Conservation (phyloP, 2,888 invertebrate genomes). For the Dendrolimus houi region DNA sequence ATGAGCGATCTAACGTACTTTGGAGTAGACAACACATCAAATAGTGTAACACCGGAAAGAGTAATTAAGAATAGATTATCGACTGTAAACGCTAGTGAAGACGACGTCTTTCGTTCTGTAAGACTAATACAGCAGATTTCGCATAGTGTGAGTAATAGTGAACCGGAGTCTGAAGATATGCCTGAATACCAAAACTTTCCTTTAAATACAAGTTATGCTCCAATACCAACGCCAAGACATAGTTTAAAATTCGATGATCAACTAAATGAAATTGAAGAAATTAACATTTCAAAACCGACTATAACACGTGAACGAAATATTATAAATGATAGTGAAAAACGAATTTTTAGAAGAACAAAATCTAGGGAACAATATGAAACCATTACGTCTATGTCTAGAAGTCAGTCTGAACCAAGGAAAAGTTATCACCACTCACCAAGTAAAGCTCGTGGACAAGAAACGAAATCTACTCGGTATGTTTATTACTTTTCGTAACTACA, state of each 20-base stretch:
- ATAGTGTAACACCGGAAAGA: conserved; percentile 14
- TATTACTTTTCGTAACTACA: background rate
- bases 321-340: conserved; percentile 13
- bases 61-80: conserved; percentile 13
- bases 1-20: conserved; percentile 79
- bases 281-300: conserved; percentile 40
- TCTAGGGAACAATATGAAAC: conserved; percentile 33
- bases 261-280: conserved; percentile 28
- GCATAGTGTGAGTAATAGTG: conserved; percentile 59
- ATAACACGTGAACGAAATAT: conserved; percentile 37
- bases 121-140: conserved; percentile 56
- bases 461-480: conserved; percentile 23
- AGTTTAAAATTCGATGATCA: conserved; percentile 42
- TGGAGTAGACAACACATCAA: conserved; percentile 44
- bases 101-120: conserved; percentile 57
- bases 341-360: conserved; percentile 33
- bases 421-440: conserved; percentile 22
- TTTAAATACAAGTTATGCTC: conserved; percentile 37
- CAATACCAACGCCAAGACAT: conserved; percentile 49
- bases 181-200: conserved; percentile 61
- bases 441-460: conserved; percentile 17
- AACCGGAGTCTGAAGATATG: conserved; percentile 57
- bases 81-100: conserved; percentile 26
- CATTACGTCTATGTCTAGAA: conserved; percentile 28
- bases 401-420: conserved; percentile 57